Evolutionary conservation across 2,113 vertebrate genomes (phyloP).

Genomic region (Benitochromis conjunctus): DNA sequence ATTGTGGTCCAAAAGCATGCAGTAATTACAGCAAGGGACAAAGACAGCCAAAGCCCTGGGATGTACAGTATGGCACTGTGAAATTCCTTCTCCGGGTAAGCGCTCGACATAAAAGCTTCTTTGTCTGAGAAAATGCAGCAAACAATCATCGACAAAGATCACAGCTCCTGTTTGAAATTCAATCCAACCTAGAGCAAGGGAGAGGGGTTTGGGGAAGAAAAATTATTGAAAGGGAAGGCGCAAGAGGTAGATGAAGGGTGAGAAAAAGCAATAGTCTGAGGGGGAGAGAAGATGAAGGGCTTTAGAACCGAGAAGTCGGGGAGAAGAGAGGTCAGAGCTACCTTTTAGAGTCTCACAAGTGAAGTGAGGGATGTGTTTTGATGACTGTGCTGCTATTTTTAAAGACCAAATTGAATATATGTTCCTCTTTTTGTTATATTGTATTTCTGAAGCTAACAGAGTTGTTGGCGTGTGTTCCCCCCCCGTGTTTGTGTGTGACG

Average conservation of each 20-base stretch:
- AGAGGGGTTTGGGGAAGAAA: neutral
- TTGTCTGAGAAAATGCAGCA: neutral
- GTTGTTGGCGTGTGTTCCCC: neutral
- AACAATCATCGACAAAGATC: neutral
- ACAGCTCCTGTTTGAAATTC: conserved; percentile 22
- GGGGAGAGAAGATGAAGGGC: neutral
- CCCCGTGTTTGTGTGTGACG: neutral
- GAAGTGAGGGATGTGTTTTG: neutral
- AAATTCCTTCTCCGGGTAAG: neutral
- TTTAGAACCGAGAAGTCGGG: neutral
- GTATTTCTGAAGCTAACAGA: neutral
- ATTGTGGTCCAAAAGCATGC: neutral
- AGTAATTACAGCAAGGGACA: conserved; percentile 21
- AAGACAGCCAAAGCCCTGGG: neutral
- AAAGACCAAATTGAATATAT: neutral
- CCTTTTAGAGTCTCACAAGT: neutral
- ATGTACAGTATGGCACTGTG: neutral
- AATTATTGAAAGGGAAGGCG: neutral
- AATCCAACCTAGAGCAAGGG: neutral
- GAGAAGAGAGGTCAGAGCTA: neutral
- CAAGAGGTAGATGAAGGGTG: neutral
- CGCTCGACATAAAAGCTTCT: neutral
- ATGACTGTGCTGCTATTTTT: neutral
- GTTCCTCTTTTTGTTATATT: neutral
- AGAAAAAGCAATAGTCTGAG: neutral